Percentiles rank a stretch among this genome's conserved stretches.
These are phyloP conservation scores for Hedychridium roseum DNA, from an alignment of 2,888 invertebrate genomes.

Conservation along the genomic window DNA sequence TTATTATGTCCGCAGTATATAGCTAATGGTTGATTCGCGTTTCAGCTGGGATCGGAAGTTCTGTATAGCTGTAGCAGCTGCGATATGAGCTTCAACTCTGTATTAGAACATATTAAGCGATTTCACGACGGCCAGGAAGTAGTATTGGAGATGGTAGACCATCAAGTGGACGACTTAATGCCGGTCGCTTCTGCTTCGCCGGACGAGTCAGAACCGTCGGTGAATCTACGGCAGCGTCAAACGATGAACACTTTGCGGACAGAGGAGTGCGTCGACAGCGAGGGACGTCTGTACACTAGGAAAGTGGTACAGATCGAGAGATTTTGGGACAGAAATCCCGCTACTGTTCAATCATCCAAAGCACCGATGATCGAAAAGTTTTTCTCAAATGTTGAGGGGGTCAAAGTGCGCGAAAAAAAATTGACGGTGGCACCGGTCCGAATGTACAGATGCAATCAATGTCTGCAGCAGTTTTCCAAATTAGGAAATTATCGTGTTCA, in stretches of 20 bases:
- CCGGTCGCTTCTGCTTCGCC: conserved; percentile 22
- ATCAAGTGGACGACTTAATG: conserved; percentile 42
- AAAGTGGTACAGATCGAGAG: conserved; percentile 70
- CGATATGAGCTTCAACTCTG: conserved; percentile 71
- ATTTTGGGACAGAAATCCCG: conserved; percentile 63
- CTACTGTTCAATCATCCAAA: conserved; percentile 40
- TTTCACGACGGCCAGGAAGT: conserved; percentile 76
- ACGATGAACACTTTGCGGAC: conserved; percentile 64
- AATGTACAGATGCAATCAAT: conserved; percentile 65
- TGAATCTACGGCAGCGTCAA: conserved; percentile 44
- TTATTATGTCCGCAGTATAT: neutral
- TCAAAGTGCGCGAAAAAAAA: conserved; percentile 54
- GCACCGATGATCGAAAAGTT: conserved; percentile 61
- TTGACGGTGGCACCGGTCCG: conserved; percentile 41
- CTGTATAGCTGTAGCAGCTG: conserved; percentile 74
- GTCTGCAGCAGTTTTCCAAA: conserved; percentile 64
- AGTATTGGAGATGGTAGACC: conserved; percentile 68
- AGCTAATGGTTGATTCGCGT: neutral
- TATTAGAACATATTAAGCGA: conserved; percentile 72
- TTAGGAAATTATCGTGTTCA: conserved; percentile 64
- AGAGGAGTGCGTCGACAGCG: conserved; percentile 66
- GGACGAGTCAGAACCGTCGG: conserved; percentile 24
- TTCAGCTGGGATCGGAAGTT: conserved; percentile 55
- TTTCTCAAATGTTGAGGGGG: conserved; percentile 59
- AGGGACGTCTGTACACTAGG: conserved; percentile 65